Evolutionary conservation across 2,797 vertebrate species (phyloP).

Genomic region (Hozukius guyotensis): DNA sequence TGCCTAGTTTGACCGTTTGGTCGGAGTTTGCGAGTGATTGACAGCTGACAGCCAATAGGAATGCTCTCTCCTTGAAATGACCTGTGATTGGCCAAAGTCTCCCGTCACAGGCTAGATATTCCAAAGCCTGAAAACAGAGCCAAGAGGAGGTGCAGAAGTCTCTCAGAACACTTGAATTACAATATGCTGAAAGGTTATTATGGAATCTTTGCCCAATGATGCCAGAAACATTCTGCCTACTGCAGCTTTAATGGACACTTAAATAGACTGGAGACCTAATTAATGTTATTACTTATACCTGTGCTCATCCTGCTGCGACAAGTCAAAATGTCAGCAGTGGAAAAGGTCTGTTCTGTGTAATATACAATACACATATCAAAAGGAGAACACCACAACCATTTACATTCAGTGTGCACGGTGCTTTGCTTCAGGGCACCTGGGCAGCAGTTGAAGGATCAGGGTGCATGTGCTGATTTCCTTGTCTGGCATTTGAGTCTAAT

Average conservation of each 20-base stretch:
- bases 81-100: too few species aligned
- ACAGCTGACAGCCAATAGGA: too few species aligned
- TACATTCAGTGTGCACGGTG: not conserved
- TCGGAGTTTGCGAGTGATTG: too few species aligned
- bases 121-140: too few species aligned
- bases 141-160: too few species aligned
- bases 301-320: not conserved
- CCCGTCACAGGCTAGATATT: too few species aligned
- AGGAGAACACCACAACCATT: not conserved
- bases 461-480: slow-evolving; percentile 30
- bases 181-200: too few species aligned
- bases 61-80: too few species aligned
- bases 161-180: too few species aligned
- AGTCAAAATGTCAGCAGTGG: not conserved
- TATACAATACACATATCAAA: not conserved
- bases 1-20: too few species aligned
- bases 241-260: not conserved
- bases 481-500: slow-evolving; percentile 59
- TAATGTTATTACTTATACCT: not conserved
- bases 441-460: slow-evolving; percentile 38
- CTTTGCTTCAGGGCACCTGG: slow-evolving; percentile 42
- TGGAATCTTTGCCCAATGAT: too few species aligned
- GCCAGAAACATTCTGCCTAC: too few species aligned
- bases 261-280: not conserved
- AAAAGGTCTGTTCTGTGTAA: not conserved